phyloP scores from a whole-genome alignment of 2,797 vertebrate species.

The Phoxinus dragarum region DNA sequence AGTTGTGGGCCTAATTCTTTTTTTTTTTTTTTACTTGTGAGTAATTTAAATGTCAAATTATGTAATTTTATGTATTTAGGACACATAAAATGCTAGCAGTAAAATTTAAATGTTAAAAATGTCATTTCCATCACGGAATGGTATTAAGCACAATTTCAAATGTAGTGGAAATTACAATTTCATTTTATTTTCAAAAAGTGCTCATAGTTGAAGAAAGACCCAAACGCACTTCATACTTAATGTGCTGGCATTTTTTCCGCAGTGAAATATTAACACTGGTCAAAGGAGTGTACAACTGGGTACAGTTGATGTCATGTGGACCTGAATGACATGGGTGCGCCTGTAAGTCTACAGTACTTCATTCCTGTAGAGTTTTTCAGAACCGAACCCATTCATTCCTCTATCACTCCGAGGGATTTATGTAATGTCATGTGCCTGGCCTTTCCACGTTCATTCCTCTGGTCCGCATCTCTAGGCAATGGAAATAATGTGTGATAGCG shows the following conservation, averaged over 20 bases:
- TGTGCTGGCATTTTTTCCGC: not conserved
- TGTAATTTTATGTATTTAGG: not conserved
- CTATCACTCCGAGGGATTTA: not conserved
- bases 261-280: constrained; percentile 29
- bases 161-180: not conserved
- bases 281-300: not conserved
- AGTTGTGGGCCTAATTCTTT: not conserved
- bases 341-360: not conserved
- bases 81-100: not conserved
- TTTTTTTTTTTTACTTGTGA: not conserved
- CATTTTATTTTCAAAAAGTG: not conserved
- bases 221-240: not conserved
- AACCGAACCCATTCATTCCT: not conserved
- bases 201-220: not conserved
- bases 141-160: not conserved
- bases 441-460: constrained; percentile 22
- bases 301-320: not conserved
- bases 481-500: constrained; percentile 47
- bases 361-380: constrained; percentile 6
- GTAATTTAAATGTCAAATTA: not conserved
- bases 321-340: not conserved
- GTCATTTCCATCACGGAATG: not conserved
- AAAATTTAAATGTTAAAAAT: not conserved
- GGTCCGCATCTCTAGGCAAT: not conserved
- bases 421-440: constrained; percentile 17